Conservation (phyloP, 1,140 invertebrate species). For the Drosophila ironensis region DNA sequence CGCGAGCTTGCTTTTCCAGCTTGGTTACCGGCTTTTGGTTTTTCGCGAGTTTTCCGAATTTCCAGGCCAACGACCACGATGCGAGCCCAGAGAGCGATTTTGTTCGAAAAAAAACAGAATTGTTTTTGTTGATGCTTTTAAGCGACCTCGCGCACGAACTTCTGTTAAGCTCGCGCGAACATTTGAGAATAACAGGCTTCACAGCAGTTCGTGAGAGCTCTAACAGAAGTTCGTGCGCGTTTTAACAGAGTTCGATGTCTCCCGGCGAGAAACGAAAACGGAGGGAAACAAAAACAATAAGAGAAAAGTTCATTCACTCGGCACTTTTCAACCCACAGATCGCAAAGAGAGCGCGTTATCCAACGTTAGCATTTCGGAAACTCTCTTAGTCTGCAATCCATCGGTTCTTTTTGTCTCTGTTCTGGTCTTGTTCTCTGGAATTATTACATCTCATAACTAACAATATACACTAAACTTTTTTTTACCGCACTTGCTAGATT, state of each 20-base stretch:
- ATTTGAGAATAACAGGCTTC: too few relatives aligned
- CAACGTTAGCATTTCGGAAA: not conserved
- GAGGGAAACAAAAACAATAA: slow-evolving; percentile 59
- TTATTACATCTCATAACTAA: too few relatives aligned
- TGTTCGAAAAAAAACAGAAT: not conserved
- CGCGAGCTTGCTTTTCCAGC: not conserved
- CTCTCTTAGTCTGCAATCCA: too few relatives aligned
- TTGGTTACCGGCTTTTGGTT: not conserved
- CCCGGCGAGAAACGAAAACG: not conserved
- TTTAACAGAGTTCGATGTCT: not conserved
- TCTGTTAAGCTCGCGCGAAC: too few relatives aligned
- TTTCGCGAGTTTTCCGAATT: not conserved
- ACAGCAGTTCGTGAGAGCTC: too few relatives aligned
- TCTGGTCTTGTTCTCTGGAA: too few relatives aligned
- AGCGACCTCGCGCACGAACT: too few relatives aligned
- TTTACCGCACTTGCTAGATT: too few relatives aligned
- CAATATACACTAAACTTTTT: too few relatives aligned
- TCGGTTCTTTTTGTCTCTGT: too few relatives aligned
- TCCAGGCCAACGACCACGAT: not conserved
- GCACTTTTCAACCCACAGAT: not conserved
- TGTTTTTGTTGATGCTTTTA: not conserved
- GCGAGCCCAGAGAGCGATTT: not conserved
- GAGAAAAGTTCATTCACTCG: slow-evolving; percentile 63
- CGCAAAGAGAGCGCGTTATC: not conserved
- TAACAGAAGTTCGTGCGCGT: not conserved